These are phyloP conservation scores for Netelia inedita DNA, from an alignment of 2,888 invertebrate species.

Conservation along the genomic window DNA sequence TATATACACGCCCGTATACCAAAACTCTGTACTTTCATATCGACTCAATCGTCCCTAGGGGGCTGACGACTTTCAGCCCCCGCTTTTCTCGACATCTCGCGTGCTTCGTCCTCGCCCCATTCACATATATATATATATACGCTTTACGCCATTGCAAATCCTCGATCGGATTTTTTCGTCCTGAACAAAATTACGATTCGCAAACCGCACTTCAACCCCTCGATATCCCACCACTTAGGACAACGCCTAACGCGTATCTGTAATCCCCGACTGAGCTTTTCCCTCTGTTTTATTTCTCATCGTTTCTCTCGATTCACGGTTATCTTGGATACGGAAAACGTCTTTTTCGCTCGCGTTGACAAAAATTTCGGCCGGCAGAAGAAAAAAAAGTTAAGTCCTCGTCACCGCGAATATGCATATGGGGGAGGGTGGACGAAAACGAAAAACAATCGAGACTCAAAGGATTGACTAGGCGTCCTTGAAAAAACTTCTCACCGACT, in stretches of 20 bases:
- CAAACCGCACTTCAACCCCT: constrained; percentile 49
- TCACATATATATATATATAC: constrained; percentile 37
- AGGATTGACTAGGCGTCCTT: constrained; percentile 67
- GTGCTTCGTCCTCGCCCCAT: constrained; percentile 30
- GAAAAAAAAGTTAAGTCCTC: constrained; percentile 59
- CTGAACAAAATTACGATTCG: constrained; percentile 37
- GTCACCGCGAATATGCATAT: constrained; percentile 3
- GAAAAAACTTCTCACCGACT: constrained; percentile 52
- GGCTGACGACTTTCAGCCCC: constrained; percentile 60
- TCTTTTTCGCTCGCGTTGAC: constrained; percentile 29
- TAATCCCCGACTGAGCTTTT: constrained; percentile 50
- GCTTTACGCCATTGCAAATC: constrained; percentile 39
- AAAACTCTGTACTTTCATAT: constrained; percentile 42
- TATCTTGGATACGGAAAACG: constrained; percentile 3
- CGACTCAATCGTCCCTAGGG: constrained; percentile 63
- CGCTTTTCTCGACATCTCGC: constrained; percentile 33
- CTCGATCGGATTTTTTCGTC: constrained; percentile 39
- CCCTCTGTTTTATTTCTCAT: background rate
- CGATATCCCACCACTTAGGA: constrained; percentile 48
- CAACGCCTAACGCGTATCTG: constrained; percentile 66
- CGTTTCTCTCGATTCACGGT: background rate
- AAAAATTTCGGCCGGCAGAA: constrained; percentile 68
- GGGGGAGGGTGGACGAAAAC: background rate
- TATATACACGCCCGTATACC: constrained; percentile 12
- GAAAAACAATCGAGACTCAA: constrained; percentile 52